phyloP scores from a whole-genome alignment of 2,113 vertebrate species.

The Grammomys surdaster region DNA sequence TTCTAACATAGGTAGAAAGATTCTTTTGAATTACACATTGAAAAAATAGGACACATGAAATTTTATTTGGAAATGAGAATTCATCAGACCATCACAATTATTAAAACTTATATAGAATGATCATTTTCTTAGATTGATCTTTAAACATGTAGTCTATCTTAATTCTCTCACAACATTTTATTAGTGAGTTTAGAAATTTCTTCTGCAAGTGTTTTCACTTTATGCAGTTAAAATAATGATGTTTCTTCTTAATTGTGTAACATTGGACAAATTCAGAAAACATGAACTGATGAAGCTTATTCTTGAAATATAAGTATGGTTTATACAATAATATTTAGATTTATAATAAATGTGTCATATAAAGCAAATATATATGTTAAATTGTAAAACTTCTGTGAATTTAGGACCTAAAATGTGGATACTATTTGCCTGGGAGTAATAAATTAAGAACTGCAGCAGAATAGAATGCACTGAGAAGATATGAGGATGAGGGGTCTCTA shows the following conservation, averaged over 20 bases:
- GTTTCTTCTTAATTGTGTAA: background rate
- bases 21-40: background rate
- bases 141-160: constrained; percentile 3
- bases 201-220: background rate
- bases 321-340: background rate
- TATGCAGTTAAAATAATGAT: background rate
- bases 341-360: background rate
- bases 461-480: background rate
- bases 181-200: background rate
- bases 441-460: background rate
- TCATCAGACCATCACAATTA: constrained; percentile 32
- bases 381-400: background rate
- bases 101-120: background rate
- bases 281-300: background rate
- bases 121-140: background rate
- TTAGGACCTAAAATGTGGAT: background rate
- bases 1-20: background rate
- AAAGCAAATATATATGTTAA: background rate
- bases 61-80: constrained; percentile 18
- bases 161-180: background rate
- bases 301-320: background rate
- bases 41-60: background rate
- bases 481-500: background rate
- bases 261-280: constrained; percentile 39
- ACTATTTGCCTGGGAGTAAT: background rate